Base-by-base conservation (phyloP, 2,797 vertebrate genomes). In the Miichthys miiuy region DNA sequence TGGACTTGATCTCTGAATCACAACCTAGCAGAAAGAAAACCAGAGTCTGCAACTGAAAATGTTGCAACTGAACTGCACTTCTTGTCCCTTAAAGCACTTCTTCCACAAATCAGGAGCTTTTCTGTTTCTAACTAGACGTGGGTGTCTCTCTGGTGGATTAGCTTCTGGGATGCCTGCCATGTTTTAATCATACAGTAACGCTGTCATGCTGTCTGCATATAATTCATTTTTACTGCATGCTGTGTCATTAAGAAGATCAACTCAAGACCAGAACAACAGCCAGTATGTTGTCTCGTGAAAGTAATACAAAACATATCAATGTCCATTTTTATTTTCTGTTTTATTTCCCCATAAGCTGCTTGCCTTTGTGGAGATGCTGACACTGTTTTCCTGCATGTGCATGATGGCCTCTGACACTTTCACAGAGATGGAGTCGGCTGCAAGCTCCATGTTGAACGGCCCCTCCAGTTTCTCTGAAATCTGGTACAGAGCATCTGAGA, bases 391-490 rank as follows among this genome's bases (percentile, higher is more conserved):
- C 89, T 97, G 97, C 91, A 98, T 95, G 89, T 96, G 92, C 97
- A 97, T 97, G 82, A 98, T 95, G 58, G 94, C 97, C 84, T 97
- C 97, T 0, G 97, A 97, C 86, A 98, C 96, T 90, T 96, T 97
- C 67, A 97, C 94, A 6, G 96, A 95, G 54, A 98, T 95, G 41
- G 96, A 96, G 79, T 97, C 96, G 0, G 95, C 92, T 2, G 96
- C 96, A 48, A 97, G 91, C 90, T 98, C 97, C 78, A 97, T 94
- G 85, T 97, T 97, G 91, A 98, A 97, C 0, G 97, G 95, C 1
- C 97, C 97, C 65, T 96, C 94, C 69, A 98, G 86, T 76, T 97
- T 97, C 84, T 97, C 96, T 5, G 96, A 96, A 74, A 97, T 89
- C 78, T 94, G 94, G 83, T 96, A 93, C 72, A 98, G 90, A 52